Conservation (phyloP, 2,797 vertebrate genomes). For the Moxostoma hubbsi region DNA sequence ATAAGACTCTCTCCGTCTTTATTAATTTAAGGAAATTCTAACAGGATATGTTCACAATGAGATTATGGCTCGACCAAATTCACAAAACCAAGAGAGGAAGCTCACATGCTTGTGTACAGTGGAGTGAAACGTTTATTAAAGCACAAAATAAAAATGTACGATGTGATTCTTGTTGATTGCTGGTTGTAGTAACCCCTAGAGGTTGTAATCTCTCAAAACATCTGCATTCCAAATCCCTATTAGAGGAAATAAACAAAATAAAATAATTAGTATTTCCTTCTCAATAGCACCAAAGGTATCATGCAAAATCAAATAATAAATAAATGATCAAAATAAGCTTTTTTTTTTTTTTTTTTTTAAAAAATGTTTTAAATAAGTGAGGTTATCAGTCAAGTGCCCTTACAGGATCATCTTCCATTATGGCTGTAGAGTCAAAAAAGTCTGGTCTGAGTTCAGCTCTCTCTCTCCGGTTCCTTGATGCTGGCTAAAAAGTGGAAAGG, state of each 20-base stretch:
- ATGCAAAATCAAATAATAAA: neutral
- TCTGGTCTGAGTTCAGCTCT: slow-evolving; percentile 97
- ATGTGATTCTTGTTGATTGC: slow-evolving; percentile 47
- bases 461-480: slow-evolving; percentile 97
- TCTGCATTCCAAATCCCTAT: slow-evolving; percentile 63
- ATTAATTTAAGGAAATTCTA: slow-evolving; percentile 15
- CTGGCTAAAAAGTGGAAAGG: slow-evolving; percentile 80
- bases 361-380: neutral
- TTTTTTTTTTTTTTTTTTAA: neutral
- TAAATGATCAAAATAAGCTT: neutral
- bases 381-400: slow-evolving; percentile 56
- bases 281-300: neutral
- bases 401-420: slow-evolving; percentile 99
- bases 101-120: slow-evolving; percentile 20
- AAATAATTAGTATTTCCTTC: neutral
- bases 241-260: neutral
- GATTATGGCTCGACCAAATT: slow-evolving; percentile 24
- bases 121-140: slow-evolving; percentile 32
- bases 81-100: slow-evolving; percentile 32
- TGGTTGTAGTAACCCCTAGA: slow-evolving; percentile 48
- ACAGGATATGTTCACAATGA: slow-evolving; percentile 35
- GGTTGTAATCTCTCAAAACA: slow-evolving; percentile 56
- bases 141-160: slow-evolving; percentile 42
- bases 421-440: slow-evolving; percentile 98
- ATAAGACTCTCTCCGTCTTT: neutral